Conservation (phyloP, 2,888 invertebrate genomes). For the Eupithecia abbreviata region DNA sequence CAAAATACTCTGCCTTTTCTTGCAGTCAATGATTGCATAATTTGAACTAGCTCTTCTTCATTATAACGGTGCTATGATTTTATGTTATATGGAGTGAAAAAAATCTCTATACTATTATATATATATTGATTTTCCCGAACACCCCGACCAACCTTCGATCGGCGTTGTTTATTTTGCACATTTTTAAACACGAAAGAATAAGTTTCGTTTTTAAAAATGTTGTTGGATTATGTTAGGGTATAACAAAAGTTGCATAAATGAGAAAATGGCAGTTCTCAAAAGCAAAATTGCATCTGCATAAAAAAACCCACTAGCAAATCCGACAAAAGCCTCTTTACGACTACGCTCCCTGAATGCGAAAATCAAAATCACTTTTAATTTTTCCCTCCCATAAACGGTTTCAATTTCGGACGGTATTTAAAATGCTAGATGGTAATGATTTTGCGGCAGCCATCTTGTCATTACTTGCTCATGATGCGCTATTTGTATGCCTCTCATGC, state of each 20-base stretch:
- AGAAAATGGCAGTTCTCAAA: not conserved
- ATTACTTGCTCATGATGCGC: conserved; percentile 52
- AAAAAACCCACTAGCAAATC: conserved; percentile 5
- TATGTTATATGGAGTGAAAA: not conserved
- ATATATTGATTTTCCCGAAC: not conserved
- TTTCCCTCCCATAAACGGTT: conserved; percentile 59
- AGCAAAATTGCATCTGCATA: not conserved
- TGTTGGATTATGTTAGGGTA: not conserved
- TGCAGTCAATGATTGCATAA: not conserved
- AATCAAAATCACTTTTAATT: conserved; percentile 51
- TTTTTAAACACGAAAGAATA: not conserved
- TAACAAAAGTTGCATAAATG: not conserved
- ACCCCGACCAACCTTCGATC: not conserved
- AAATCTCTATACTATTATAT: too few species aligned
- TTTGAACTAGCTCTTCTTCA: not conserved
- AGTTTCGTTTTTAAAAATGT: not conserved
- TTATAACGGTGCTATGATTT: not conserved
- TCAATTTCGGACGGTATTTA: conserved; percentile 56
- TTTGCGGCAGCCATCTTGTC: conserved; percentile 55
- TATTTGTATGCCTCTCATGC: conserved; percentile 57
- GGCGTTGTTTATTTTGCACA: not conserved
- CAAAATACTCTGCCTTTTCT: not conserved
- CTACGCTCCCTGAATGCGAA: conserved; percentile 43
- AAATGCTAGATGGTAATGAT: conserved; percentile 55
- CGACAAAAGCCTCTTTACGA: conserved; percentile 22